phyloP scores from a whole-genome alignment of 1,140 invertebrate genomes.

The Pseudobourletiella spinata region DNA sequence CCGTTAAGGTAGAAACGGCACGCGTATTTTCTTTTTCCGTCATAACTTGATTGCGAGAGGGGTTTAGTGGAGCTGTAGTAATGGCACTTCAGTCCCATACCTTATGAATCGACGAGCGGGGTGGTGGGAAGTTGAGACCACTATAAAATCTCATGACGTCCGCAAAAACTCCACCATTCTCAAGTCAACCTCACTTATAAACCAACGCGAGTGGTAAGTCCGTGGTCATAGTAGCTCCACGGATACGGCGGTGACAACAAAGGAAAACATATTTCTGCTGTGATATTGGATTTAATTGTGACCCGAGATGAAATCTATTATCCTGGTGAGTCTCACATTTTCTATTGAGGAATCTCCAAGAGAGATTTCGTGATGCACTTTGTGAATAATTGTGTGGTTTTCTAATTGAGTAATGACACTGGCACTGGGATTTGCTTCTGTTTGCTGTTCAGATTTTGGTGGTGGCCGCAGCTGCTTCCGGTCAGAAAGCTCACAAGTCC shows the following conservation, averaged over 20 bases:
- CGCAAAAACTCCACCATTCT: conserved; percentile 11
- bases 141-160: conserved; percentile 22
- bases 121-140: conserved; percentile 5
- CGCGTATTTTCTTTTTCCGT: not conserved
- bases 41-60: not conserved
- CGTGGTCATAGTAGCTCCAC: not conserved
- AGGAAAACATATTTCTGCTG: too few species aligned
- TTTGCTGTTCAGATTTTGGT: conserved; percentile 13
- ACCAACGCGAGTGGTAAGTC: not conserved
- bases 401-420: not conserved
- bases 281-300: not conserved
- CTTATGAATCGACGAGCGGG: not conserved
- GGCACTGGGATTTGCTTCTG: not conserved
- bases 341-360: not conserved
- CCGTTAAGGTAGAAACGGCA: not conserved
- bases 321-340: not conserved
- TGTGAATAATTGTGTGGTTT: not conserved
- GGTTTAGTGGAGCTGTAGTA: not conserved
- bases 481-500: conserved; percentile 17
- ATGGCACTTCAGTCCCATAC: not conserved
- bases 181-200: conserved; percentile 6
- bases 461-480: conserved; percentile 9
- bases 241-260: too few species aligned
- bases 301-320: not conserved
- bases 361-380: not conserved